Evolutionary conservation across 1,140 invertebrate genomes (phyloP).

Genomic region (Homalodisca vitripennis): DNA sequence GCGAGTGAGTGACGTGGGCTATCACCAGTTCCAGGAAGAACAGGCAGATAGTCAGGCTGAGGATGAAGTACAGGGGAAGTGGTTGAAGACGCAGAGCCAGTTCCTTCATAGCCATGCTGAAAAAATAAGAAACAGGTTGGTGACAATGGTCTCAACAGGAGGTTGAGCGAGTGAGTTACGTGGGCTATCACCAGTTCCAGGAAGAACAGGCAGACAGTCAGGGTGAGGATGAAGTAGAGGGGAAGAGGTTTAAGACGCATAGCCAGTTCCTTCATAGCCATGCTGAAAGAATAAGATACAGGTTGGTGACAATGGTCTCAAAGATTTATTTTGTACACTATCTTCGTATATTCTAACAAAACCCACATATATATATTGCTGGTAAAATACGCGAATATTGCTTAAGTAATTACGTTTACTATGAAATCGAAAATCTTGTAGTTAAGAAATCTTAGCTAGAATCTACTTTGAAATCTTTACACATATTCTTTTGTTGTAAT

Average conservation of each 20-base stretch:
- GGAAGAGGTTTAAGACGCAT: constrained; percentile 66
- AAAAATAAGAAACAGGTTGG: constrained; percentile 21
- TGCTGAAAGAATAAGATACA: constrained; percentile 43
- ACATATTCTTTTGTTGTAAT: no score
- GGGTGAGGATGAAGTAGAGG: constrained; percentile 66
- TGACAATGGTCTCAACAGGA: no score
- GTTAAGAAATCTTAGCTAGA: no score
- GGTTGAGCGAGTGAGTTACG: constrained; percentile 76
- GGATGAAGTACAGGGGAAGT: constrained; percentile 66
- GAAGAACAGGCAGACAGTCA: constrained; percentile 70
- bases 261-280: constrained; percentile 72
- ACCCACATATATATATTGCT: no score
- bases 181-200: constrained; percentile 74
- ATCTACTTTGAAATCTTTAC: no score
- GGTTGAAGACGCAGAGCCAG: constrained; percentile 68
- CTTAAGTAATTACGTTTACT: no score
- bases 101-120: constrained; percentile 67
- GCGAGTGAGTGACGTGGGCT: constrained; percentile 77
- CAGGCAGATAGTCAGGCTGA: constrained; percentile 67
- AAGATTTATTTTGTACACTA: no score
- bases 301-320: no score
- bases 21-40: constrained; percentile 71
- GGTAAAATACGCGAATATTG: no score
- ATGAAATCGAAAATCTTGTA: no score
- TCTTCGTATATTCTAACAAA: no score